phyloP scores from a whole-genome alignment of 1,140 invertebrate species.

The Zaprionus tsacasi region DNA sequence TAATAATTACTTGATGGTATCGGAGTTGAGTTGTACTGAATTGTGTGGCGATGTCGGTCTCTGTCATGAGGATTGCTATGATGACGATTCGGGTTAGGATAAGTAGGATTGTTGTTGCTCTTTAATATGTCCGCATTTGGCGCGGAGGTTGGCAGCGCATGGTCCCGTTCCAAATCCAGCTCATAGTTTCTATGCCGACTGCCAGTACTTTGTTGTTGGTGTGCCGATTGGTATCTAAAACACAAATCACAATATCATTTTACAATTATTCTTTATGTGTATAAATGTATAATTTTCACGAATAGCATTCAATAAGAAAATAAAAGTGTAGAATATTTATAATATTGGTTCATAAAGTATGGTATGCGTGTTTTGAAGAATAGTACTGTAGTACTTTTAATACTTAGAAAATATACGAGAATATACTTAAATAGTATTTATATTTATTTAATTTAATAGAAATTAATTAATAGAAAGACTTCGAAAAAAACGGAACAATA shows the following conservation, averaged over 20 bases:
- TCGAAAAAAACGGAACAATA: no score
- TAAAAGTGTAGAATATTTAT: no score
- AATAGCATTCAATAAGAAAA: no score
- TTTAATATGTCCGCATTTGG: conserved; percentile 89
- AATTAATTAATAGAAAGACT: no score
- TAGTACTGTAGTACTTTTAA: no score
- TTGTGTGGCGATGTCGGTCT: conserved; percentile 73
- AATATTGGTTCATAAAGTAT: no score
- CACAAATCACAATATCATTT: conserved; percentile 12
- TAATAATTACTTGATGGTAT: conserved; percentile 84
- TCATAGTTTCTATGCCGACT: conserved; percentile 85
- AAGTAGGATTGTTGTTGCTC: conserved; percentile 89
- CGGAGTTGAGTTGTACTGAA: conserved; percentile 74
- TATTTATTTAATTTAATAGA: no score
- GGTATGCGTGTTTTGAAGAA: no score
- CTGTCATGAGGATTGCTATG: conserved; percentile 72
- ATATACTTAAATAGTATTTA: no score
- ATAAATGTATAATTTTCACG: no score
- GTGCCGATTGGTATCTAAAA: conserved; percentile 67
- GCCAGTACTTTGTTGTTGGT: conserved; percentile 62
- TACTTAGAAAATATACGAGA: no score
- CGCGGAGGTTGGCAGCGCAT: conserved; percentile 88
- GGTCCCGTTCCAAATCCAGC: conserved; percentile 88
- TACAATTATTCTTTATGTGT: no score
- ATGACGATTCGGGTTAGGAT: conserved; percentile 87